Base-by-base conservation (phyloP, 1,140 invertebrate genomes). In the Stratiolaelaps scimitus region DNA sequence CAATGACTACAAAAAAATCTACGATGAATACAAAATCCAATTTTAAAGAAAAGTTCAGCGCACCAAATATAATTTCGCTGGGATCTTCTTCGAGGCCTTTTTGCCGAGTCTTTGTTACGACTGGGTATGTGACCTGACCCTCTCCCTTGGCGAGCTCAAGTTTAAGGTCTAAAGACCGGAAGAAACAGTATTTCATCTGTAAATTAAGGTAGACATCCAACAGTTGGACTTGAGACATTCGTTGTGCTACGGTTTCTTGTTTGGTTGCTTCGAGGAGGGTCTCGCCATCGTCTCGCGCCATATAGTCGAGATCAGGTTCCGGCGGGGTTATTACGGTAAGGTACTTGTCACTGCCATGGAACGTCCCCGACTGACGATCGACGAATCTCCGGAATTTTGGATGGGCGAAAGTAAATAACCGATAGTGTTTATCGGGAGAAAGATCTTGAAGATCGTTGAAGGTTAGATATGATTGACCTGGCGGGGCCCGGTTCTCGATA, bases 191-290 rank as follows among this genome's bases (percentile, higher is more conserved):
- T 15, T 4, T 60, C 10, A 34, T 17, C 20, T 2, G 13, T 15
- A 15, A 60, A 17, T n/a, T 60, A 13, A 60, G 15, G 20, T 1
- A 29, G 15, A 34, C 53, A 4, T 60, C 34, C 26, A 60, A 26
- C 13, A 60, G 53, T 34, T 60, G 53, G 26, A 60, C 10, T 34
- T 60, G 53, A n/a, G 53, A 26, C 34, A 29, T 34, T 23, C 53
- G 26, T 34, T 60, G 53, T 2, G 23, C 53, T 34, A 34, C 53
- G 23, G 53, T 60, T 26, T 60, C 53, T 60, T 60, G 53, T 34
- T 17, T 60, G 15, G 53, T 60, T 1, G 34, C 15, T 26, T 34
- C 53, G 53, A 60, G 26, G 15, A 60, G 53, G 4, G 53, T 60
- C 26, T 60, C 53, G 2, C 26, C 53, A 23, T 60, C 53, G 20